A percentile compares a stretch with the other conserved stretches of the same genome.
These are phyloP conservation scores for Oxycera nigricornis DNA, from an alignment of 2,888 invertebrate species.

Conservation along the genomic window DNA sequence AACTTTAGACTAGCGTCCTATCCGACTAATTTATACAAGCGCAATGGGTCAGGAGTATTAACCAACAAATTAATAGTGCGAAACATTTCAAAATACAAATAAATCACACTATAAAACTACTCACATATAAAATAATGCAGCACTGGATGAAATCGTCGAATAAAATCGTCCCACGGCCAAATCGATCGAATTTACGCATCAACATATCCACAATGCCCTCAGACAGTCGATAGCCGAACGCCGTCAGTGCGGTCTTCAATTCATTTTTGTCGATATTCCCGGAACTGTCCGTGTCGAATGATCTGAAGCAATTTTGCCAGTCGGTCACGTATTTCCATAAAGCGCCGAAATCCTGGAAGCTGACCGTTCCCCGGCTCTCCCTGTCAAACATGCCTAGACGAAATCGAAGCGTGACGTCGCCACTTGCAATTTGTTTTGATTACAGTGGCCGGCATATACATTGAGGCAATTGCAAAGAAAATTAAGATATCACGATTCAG, in stretches of 20 bases:
- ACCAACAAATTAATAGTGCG: too few species aligned
- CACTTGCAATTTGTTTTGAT: too few species aligned
- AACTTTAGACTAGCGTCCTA: too few species aligned
- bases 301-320: slow-evolving; percentile 95
- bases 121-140: slow-evolving; percentile 90
- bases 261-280: slow-evolving; percentile 92
- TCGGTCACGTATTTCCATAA: slow-evolving; percentile 98
- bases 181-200: slow-evolving; percentile 92
- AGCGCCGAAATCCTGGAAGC: slow-evolving; percentile 93
- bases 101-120: slow-evolving; percentile 57
- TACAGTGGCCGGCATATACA: not conserved
- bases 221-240: slow-evolving; percentile 89
- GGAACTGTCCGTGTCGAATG: slow-evolving; percentile 91
- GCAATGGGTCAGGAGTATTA: too few species aligned
- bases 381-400: slow-evolving; percentile 88
- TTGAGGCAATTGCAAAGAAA: too few species aligned
- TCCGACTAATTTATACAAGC: too few species aligned
- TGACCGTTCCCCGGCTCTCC: slow-evolving; percentile 86
- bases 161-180: slow-evolving; percentile 86
- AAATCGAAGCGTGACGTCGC: too few species aligned
- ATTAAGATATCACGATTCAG: too few species aligned
- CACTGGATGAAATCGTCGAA: slow-evolving; percentile 99
- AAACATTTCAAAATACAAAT: too few species aligned
- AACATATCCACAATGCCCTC: slow-evolving; percentile 81
- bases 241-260: slow-evolving; percentile 85